Evolutionary conservation across 2,797 vertebrate genomes (phyloP), one percentile per base, ranked within the genome.

Genomic region (Pseudochirops corinnae): DNA sequence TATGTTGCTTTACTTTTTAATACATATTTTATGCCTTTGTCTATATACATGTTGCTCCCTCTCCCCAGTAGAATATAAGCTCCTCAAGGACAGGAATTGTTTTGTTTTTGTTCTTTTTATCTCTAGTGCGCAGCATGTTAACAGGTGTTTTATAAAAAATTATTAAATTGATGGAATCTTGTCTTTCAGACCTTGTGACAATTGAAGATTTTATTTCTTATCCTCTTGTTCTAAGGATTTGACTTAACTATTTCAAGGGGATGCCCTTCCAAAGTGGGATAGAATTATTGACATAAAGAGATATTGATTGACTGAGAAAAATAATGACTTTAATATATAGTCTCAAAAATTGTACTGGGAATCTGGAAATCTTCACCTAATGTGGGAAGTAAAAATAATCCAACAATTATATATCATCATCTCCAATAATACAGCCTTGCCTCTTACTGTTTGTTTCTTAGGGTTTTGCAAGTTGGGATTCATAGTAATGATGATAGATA

Each of bases 191-290:
- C 11, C n/a, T 39, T 74, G 67, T 62, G n/a, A 74, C 18, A 74
- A 74, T 24, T 39, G n/a, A n/a, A 67, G 29, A 39, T 74, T 74
- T 74, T 39, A 74, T n/a, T 74, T 74, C 62, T 74, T 74, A 50
- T 46, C 21, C 9, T 46, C 7, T 46, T 50, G 39, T 50, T 46
- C 74, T 46, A 87, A 55, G 7, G 52, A 82, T 92, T 58, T 56
- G 33, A 55, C 52, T 90, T 93, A 52, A 52, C 56, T 67, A 74
- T 94, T 91, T 91, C 62, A 95, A 93, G 92, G 46, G 1, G 31
- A 4, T 55, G 53, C 60, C 53, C 33, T 96, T 39, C 74, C 50
- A 93, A 90, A 62, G 55, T 53, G 29, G 91, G 18, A 46, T 53
- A 90, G 52, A 60, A 18, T 39, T 93, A 90, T 5, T 52, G 53